These are phyloP conservation scores for Mongoloraphidia duomilia DNA, from an alignment of 2,888 invertebrate genomes.

Conservation along the genomic window DNA sequence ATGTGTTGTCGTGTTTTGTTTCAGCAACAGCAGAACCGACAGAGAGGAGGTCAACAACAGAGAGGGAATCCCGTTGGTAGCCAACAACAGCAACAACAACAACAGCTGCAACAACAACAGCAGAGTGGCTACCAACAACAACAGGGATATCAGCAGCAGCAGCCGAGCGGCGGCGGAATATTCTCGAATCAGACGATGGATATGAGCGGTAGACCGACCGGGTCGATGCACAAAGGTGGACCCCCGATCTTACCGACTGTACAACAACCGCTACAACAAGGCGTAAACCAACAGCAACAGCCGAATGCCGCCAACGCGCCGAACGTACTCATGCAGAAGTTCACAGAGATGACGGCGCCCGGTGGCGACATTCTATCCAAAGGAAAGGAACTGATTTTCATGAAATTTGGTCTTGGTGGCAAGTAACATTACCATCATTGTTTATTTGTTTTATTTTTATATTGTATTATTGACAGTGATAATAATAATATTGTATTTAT, in stretches of 20 bases:
- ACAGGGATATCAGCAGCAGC: constrained; percentile 19
- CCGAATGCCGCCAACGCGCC: constrained; percentile 30
- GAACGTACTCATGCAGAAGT: constrained; percentile 78
- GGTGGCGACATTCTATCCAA: constrained; percentile 84
- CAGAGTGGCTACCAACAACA: constrained; percentile 27
- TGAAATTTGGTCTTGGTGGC: constrained; percentile 81
- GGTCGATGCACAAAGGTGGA: constrained; percentile 31
- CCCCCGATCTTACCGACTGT: constrained; percentile 35
- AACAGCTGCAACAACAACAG: constrained; percentile 24
- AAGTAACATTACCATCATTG: constrained; percentile 39
- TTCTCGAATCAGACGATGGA: constrained; percentile 13
- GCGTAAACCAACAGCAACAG: constrained; percentile 27
- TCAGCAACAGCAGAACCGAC: constrained; percentile 20
- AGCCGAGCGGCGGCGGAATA: background rate
- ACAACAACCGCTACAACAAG: constrained; percentile 24
- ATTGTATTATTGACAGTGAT: background rate
- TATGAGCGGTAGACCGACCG: constrained; percentile 18
- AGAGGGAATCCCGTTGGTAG: constrained; percentile 27
- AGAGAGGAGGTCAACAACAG: constrained; percentile 24
- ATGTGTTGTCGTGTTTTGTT: background rate
- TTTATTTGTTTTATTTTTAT: constrained; percentile 1
- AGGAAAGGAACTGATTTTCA: constrained; percentile 87
- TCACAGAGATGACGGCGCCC: constrained; percentile 76
- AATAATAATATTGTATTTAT: background rate
- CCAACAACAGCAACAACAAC: constrained; percentile 24